These are phyloP conservation scores for Monarcha castaneiventris DNA, from an alignment of 2,113 vertebrate genomes.

Conservation along the genomic window DNA sequence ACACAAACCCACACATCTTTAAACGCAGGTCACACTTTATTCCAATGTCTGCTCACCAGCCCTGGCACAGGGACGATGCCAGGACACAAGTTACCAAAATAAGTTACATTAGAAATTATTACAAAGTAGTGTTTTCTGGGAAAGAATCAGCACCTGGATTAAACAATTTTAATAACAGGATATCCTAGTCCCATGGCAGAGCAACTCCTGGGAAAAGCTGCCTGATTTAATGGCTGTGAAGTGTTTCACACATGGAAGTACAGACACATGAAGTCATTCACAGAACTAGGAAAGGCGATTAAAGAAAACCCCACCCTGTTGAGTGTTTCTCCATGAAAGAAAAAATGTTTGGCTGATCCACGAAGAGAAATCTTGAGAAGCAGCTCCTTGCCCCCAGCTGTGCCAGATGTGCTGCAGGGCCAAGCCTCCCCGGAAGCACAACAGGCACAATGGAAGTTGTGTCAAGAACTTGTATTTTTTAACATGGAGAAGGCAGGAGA, in stretches of 20 bases:
- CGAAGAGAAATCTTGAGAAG: background rate
- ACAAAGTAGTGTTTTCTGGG: background rate
- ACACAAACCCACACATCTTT: background rate
- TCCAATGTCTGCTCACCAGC: background rate
- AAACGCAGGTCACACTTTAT: background rate
- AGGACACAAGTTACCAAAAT: background rate
- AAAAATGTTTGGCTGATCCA: background rate
- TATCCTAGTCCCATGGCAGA: background rate
- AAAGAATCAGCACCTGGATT: background rate
- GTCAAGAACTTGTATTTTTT: background rate
- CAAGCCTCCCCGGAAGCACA: accelerated
- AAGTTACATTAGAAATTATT: background rate
- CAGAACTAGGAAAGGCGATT: background rate
- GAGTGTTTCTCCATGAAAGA: background rate
- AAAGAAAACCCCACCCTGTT: background rate
- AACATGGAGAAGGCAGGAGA: background rate
- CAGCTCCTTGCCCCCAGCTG: background rate
- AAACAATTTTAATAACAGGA: background rate
- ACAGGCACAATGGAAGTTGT: background rate
- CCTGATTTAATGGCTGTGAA: background rate
- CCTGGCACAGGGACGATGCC: background rate
- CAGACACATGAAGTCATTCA: background rate
- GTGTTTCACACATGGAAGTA: background rate
- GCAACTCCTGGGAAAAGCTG: background rate
- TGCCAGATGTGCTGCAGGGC: background rate